phyloP scores from a whole-genome alignment of 2,797 vertebrate species.

The Echeneis naucrates region DNA sequence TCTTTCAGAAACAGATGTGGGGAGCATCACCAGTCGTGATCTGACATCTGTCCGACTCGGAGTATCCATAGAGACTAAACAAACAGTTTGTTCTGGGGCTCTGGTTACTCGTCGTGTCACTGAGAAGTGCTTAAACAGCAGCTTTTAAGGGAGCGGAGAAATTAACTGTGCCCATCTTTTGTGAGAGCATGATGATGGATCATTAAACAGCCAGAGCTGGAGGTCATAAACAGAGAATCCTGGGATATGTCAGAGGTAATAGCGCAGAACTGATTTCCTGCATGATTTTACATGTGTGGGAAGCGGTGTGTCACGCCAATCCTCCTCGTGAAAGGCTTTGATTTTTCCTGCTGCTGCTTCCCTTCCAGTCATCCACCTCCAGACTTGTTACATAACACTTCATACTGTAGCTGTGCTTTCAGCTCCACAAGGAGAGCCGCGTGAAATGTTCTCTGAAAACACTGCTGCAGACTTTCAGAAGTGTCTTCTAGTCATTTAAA shows the following conservation, averaged over 20 bases:
- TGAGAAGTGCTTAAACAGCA: conserved; percentile 11
- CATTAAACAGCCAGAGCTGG: neutral
- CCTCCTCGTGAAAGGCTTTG: conserved; percentile 39
- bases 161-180: neutral
- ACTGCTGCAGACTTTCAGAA: conserved; percentile 49
- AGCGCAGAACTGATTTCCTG: conserved; percentile 39
- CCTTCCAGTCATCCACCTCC: conserved; percentile 67
- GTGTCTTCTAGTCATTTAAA: conserved; percentile 26
- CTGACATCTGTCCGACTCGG: conserved; percentile 50
- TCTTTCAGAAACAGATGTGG: conserved; percentile 68
- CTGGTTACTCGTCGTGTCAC: conserved; percentile 12
- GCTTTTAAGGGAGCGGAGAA: neutral
- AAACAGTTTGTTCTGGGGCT: conserved; percentile 10
- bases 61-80: conserved; percentile 51
- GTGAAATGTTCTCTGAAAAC: conserved; percentile 60
- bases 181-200: neutral
- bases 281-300: conserved; percentile 51
- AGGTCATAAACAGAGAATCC: neutral
- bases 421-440: conserved; percentile 62
- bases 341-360: conserved; percentile 55
- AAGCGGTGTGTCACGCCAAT: conserved; percentile 51
- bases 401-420: conserved; percentile 49
- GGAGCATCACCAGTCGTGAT: conserved; percentile 25
- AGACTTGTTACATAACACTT: conserved; percentile 68
- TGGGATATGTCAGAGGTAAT: conserved; percentile 32